Conservation (phyloP, 1,140 invertebrate genomes). For the Metaphire vulgaris region DNA sequence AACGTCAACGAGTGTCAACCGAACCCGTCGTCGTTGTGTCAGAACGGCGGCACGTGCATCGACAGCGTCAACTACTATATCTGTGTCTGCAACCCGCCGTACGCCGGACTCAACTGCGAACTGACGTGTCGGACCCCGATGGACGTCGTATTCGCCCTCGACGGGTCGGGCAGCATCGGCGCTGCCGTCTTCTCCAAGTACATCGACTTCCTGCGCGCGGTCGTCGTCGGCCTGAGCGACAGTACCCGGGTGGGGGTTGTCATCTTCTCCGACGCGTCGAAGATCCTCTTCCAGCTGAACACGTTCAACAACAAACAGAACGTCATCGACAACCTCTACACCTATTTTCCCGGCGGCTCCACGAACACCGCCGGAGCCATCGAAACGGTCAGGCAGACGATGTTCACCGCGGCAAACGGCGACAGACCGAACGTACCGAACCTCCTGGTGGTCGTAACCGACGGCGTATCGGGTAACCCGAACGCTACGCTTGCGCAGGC, state of each 20-base stretch:
- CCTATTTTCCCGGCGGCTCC: conserved; percentile 21
- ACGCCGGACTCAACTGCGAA: conserved; percentile 24
- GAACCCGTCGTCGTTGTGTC: conserved; percentile 11
- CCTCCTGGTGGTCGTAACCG: conserved; percentile 4
- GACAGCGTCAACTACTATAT: conserved; percentile 19
- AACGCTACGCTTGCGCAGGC: neutral
- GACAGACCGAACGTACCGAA: neutral
- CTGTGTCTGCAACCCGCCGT: conserved; percentile 20
- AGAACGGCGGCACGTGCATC: conserved; percentile 23
- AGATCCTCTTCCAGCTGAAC: conserved; percentile 43
- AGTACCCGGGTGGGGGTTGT: conserved; percentile 33
- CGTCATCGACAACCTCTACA: conserved; percentile 34
- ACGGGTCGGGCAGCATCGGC: conserved; percentile 28
- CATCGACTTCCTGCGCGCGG: conserved; percentile 8
- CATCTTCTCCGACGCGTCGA: conserved; percentile 37
- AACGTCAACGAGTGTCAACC: neutral
- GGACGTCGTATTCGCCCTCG: conserved; percentile 26
- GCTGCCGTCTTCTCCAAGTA: neutral
- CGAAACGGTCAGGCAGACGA: conserved; percentile 11
- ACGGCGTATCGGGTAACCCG: conserved; percentile 38
- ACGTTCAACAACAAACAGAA: conserved; percentile 35
- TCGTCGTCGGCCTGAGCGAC: conserved; percentile 1
- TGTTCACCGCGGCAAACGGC: conserved; percentile 26
- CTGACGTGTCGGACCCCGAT: conserved; percentile 1
- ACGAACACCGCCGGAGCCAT: conserved; percentile 25